Evolutionary conservation across 2,888 invertebrate species (phyloP), one percentile per base, ranked within the genome.

Genomic region (Gandaritis pyraliata): DNA sequence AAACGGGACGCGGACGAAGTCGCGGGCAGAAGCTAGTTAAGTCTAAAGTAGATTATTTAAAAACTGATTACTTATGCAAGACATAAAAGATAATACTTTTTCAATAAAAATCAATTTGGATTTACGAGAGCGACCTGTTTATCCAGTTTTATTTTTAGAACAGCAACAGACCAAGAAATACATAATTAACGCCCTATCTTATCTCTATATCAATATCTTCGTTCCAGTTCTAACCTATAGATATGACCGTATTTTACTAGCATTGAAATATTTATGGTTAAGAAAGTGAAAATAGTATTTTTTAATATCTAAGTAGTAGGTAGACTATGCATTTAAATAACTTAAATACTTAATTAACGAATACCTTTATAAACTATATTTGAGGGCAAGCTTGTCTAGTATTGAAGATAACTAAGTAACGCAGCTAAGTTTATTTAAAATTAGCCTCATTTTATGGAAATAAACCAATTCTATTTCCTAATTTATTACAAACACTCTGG

Each of bases 151-250:
- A 65, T 63, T 59, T 57, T 54, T 56, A 62, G 54, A 36, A 39
- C 43, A 56, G 43, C 18, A 53, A 53, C 49, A 57, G 59, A 61
- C 39, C 49, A 64, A 65, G 60, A 66, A 69, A 67, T 65, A 65
- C 38, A 68, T 72, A 79, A 80, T 82, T 78, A 77, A 74, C 65
- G 64, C 58, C 64, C 59, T 76, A 81, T 77, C 81, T 85, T 85
- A 85, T 86, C 85, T 78, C 61, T 75, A 71, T 81, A 81, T 80
- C 82, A 78, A 79, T 82, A 83, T 80, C 78, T 74, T 72, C 70
- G 83, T 66, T 76, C 83, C 71, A 85, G 76, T 84, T 76, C 71
- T 65, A 48, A 63, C 61, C 71, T 71, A 69, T 60, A 81, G 87
- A 87, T 88, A 86, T 68, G 66, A 46, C 49, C 47, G 38, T 55